These are phyloP conservation scores for Alca torda DNA, from an alignment of 2,797 vertebrate genomes.

Conservation along the genomic window DNA sequence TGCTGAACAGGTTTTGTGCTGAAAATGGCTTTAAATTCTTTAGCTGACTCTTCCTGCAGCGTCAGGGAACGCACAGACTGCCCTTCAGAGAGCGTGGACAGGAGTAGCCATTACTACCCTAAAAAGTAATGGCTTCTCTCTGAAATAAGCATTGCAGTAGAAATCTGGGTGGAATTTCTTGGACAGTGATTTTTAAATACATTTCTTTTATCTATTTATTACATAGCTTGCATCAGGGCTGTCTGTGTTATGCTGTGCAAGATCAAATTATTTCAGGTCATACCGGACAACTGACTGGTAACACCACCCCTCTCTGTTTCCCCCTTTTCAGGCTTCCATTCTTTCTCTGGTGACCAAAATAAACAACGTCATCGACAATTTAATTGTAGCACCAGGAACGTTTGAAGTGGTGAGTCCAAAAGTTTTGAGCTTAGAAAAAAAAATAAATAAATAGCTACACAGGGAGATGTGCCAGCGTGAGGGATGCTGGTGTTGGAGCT, in stretches of 20 bases:
- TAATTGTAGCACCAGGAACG: slow-evolving; percentile 94
- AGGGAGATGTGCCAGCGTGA: accelerated
- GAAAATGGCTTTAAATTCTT: accelerated
- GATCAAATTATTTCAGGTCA: not conserved
- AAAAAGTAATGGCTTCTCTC: accelerated
- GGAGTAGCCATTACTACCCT: too few relatives aligned
- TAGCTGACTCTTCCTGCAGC: too few relatives aligned
- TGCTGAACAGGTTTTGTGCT: slow-evolving; percentile 85
- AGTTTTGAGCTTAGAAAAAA: too few relatives aligned
- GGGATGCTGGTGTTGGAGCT: not conserved
- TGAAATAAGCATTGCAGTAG: not conserved
- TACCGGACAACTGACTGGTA: accelerated
- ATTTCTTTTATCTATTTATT: not conserved
- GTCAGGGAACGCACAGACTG: accelerated
- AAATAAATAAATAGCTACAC: accelerated
- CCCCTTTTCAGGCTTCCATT: slow-evolving; percentile 87
- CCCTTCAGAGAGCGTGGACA: accelerated
- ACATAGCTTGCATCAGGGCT: not conserved
- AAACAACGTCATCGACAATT: slow-evolving; percentile 96
- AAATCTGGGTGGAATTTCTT: accelerated
- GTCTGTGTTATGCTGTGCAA: accelerated
- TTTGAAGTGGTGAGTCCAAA: slow-evolving; percentile 92
- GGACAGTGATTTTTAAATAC: not conserved
- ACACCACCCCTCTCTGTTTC: accelerated
- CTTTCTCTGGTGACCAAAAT: slow-evolving; percentile 97